Percentiles rank a stretch among this genome's conserved stretches.
Conservation (phyloP, 2,797 vertebrate genomes). For the Ambastaia sidthimunki region DNA sequence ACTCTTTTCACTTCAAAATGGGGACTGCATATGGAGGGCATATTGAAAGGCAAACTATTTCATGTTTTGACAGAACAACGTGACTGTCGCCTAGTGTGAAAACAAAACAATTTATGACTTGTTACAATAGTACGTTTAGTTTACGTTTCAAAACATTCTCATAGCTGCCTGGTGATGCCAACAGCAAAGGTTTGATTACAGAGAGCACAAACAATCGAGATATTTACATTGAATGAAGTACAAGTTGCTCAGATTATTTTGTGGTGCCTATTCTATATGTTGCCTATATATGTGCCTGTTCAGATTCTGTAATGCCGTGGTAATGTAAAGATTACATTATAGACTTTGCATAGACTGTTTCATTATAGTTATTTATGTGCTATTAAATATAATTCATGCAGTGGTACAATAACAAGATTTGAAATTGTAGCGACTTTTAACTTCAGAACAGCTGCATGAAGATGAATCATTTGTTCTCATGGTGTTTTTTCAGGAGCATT, state of each 20-base stretch:
- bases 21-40: not conserved
- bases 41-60: not conserved
- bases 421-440: no score
- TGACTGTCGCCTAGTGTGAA: not conserved
- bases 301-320: not conserved
- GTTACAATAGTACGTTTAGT: not conserved
- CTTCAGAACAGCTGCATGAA: not conserved
- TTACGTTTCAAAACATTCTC: constrained; percentile 7
- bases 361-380: not conserved
- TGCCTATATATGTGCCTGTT: no score
- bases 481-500: constrained; percentile 1
- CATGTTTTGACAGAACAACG: not conserved
- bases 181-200: not conserved
- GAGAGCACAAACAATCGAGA: not conserved
- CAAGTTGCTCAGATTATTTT: not conserved
- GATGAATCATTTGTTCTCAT: not conserved
- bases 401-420: no score
- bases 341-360: not conserved
- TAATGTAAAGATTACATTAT: not conserved
- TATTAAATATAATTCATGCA: not conserved
- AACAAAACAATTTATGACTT: not conserved
- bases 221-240: not conserved
- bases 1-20: not conserved
- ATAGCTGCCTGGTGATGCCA: constrained; percentile 1
- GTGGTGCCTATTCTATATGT: no score